Base-by-base conservation (phyloP, 2,797 vertebrate species). In the Sebastes paucispinis region DNA sequence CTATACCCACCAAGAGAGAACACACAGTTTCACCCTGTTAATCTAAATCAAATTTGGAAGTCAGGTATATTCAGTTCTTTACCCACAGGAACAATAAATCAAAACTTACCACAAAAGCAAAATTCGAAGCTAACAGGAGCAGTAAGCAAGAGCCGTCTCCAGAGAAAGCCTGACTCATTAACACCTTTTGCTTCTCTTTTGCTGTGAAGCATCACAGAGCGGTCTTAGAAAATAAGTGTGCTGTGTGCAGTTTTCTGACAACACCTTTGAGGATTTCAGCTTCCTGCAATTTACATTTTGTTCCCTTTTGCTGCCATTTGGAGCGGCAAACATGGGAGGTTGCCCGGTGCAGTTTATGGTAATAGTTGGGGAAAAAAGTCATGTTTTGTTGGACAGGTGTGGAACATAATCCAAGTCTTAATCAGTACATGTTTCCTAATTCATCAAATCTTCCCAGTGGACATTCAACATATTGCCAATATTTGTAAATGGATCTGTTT, bases 101-200 rank as follows among this genome's bases (percentile, higher is more conserved):
- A 84, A 79, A 81, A 64, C 43, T 25, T 67, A 18, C 25, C 7
- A 39, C 60, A 52, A 65, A 81, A 65, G 73, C 76, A 65, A 69
- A n/a, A 60, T 34, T 18, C 16, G 3, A 60, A 14, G 36, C 63
- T 39, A 64, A 70, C 73, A 74, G 75, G 43, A 24, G 66, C 69
- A n/a, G 76, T 68, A 75, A 81, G 79, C 73, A 60, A 59, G 27
- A 58, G 67, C 57, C 50, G 50, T 24, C 73, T 80, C 74, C 82
- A 74, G 47, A 85, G 43, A 75, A 87, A 73, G 66, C 13, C 43
- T 31, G 67, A 75, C 72, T 88, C 75, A 83, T 91, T 83, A 78
- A 63, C 74, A 88, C 77, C 54, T 67, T 77, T 63, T 43, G 69
- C 69, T 75, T 73, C 63, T 63, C 66, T 57, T 57, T 76, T 74